Conservation (phyloP, 2,113 vertebrate genomes). For the Coturnix japonica region DNA sequence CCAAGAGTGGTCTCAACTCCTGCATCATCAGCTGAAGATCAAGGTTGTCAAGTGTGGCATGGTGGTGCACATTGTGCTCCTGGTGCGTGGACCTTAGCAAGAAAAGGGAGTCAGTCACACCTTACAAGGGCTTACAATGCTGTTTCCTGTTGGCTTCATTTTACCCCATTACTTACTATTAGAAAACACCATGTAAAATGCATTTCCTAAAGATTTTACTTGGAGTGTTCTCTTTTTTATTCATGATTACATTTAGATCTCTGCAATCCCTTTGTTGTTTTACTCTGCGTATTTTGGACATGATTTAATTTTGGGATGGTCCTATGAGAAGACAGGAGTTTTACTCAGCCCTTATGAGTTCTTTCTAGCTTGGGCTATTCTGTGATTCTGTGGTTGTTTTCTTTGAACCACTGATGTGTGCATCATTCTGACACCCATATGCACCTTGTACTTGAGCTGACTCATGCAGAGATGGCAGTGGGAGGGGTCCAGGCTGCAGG, state of each 20-base stretch:
- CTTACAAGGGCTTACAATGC: background rate
- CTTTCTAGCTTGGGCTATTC: background rate
- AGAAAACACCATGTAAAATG: background rate
- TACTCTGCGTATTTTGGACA: fast-evolving
- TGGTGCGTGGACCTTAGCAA: background rate
- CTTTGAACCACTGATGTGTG: background rate
- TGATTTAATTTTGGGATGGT: background rate
- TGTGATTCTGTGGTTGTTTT: background rate
- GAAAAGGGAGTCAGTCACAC: background rate
- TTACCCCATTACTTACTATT: background rate
- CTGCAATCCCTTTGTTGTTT: background rate
- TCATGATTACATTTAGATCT: background rate
- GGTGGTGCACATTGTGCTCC: background rate
- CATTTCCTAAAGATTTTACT: background rate
- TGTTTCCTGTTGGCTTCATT: background rate
- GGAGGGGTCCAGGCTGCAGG: background rate
- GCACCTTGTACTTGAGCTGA: background rate
- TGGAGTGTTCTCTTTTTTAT: background rate
- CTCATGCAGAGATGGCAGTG: background rate
- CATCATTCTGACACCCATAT: background rate
- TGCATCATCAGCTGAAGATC: background rate
- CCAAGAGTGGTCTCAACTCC: background rate
- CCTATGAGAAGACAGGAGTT: background rate
- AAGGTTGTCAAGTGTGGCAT: background rate
- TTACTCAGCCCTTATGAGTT: background rate